Percentiles rank a stretch among this genome's conserved stretches.
Conservation (phyloP, 2,888 invertebrate genomes). For the Trichogramma evanescens region DNA sequence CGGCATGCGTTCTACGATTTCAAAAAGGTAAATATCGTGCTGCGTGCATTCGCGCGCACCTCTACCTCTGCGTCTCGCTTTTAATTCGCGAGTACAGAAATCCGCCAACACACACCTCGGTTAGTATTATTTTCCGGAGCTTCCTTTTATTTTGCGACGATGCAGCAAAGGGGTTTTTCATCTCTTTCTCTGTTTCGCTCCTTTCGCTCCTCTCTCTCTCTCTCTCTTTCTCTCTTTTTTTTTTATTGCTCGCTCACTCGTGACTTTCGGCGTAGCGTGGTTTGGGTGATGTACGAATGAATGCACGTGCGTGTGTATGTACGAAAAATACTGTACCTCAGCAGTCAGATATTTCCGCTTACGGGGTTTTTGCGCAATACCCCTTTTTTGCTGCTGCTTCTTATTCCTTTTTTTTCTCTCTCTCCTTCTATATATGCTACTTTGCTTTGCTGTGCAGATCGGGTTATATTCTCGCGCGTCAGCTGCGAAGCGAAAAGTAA, state of each 20-base stretch:
- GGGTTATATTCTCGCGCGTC: too few relatives aligned
- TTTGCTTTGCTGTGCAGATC: too few relatives aligned
- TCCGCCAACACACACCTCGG: too few relatives aligned
- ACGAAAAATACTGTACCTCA: neutral
- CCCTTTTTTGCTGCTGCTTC: too few relatives aligned
- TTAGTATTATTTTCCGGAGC: neutral
- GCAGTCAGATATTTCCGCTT: neutral
- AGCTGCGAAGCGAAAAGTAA: too few relatives aligned
- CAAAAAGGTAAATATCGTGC: too few relatives aligned
- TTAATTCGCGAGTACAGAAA: too few relatives aligned
- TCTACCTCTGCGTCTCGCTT: too few relatives aligned
- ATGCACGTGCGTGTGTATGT: slow-evolving; percentile 1
- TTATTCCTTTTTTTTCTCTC: too few relatives aligned
- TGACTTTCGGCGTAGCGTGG: neutral
- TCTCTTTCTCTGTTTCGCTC: slow-evolving; percentile 15
- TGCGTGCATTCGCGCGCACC: too few relatives aligned
- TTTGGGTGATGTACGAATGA: neutral
- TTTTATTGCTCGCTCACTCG: slow-evolving; percentile 1
- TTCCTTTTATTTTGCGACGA: neutral
- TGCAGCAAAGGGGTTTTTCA: neutral
- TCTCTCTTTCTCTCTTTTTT: slow-evolving; percentile 6
- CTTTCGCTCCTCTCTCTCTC: neutral
- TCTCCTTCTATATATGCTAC: too few relatives aligned
- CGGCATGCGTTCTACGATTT: too few relatives aligned
- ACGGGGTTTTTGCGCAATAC: neutral